Evolutionary conservation across 2,797 vertebrate species (phyloP).

Genomic region (Myiotriccus ornatus): DNA sequence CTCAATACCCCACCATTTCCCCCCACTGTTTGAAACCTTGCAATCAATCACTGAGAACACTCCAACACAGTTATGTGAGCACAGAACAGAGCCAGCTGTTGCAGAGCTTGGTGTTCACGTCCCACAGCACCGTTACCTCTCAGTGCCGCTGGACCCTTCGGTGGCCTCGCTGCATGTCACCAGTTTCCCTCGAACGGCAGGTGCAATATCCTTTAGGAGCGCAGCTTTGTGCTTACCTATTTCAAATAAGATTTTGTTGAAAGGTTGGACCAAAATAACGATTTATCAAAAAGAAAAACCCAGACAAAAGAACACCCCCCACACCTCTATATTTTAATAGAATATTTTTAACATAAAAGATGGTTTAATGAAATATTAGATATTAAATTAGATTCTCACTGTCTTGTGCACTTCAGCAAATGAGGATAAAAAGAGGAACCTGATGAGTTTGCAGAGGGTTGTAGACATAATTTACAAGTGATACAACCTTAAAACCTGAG

Average conservation of each 20-base stretch:
- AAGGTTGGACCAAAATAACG: background rate
- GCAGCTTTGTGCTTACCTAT: slow-evolving; percentile 73
- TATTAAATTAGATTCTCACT: background rate
- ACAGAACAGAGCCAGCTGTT: background rate
- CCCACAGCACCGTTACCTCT: slow-evolving; percentile 76
- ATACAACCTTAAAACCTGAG: background rate
- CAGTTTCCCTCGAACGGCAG: slow-evolving; percentile 79
- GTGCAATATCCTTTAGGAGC: slow-evolving; percentile 75
- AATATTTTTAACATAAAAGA: background rate
- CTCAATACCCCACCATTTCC: background rate
- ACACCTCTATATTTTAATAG: background rate
- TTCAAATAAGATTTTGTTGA: slow-evolving; percentile 23
- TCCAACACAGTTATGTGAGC: background rate
- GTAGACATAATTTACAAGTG: background rate
- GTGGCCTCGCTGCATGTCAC: slow-evolving; percentile 67
- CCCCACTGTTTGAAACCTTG: background rate
- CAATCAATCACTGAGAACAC: background rate
- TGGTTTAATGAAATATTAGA: background rate
- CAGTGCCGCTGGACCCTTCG: slow-evolving; percentile 67
- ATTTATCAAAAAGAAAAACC: background rate
- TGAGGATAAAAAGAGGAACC: background rate
- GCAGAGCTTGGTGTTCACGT: background rate
- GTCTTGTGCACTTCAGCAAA: background rate
- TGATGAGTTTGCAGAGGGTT: background rate
- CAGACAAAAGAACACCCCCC: background rate